Conservation (phyloP, 2,888 invertebrate species). For the Heliconius aoede region DNA sequence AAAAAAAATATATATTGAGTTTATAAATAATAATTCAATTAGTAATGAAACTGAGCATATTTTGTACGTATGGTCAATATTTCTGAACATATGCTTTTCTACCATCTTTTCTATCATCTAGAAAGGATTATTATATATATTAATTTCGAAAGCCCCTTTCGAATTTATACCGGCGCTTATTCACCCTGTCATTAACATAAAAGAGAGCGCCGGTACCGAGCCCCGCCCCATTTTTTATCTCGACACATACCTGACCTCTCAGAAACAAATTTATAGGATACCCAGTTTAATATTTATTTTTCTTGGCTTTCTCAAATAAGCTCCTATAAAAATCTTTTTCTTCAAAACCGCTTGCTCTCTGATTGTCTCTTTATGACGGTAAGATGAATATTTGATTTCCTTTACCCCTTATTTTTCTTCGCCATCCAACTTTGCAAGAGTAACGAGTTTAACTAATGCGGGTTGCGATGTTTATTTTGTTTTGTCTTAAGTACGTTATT, state of each 20-base stretch:
- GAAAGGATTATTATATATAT: background rate
- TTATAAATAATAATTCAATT: no score
- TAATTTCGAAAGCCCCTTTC: background rate
- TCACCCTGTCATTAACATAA: conserved; percentile 1
- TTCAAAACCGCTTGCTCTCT: conserved; percentile 29
- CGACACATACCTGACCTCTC: conserved; percentile 26
- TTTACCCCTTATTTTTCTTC: conserved; percentile 39
- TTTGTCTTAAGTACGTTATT: conserved; percentile 25
- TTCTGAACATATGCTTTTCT: no score
- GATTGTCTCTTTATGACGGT: conserved; percentile 33
- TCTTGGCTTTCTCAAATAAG: conserved; percentile 36
- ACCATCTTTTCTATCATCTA: background rate
- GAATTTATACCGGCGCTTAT: conserved; percentile 1
- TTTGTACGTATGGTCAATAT: no score
- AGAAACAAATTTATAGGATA: conserved; percentile 27
- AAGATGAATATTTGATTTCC: conserved; percentile 39
- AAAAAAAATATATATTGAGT: no score
- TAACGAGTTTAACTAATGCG: conserved; percentile 39
- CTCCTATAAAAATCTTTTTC: conserved; percentile 36
- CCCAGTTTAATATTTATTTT: conserved; percentile 36
- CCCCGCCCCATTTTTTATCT: conserved; percentile 14
- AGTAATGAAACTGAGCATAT: no score
- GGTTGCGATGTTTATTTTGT: conserved; percentile 21
- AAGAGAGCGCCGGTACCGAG: conserved; percentile 3
- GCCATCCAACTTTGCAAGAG: conserved; percentile 34